Evolutionary conservation across 2,113 vertebrate species (phyloP), one percentile per base, ranked within the genome.

Genomic region (Anguilla rostrata): DNA sequence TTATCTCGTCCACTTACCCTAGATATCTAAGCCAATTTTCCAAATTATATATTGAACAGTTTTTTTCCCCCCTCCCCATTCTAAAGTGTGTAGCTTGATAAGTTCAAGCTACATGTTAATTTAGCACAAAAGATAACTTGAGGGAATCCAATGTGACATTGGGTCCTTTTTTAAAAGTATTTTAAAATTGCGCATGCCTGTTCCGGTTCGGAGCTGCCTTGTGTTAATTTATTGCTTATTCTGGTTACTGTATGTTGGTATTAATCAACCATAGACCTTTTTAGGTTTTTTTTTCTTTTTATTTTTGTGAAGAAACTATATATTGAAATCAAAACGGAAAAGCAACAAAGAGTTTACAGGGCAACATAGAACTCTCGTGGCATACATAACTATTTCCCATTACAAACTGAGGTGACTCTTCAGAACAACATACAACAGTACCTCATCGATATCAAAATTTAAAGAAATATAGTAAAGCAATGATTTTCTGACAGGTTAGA

Each of bases 221-320:
- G 94, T 94, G 91, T 97, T 98, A 95, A 95, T 96, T 96, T 97
- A 96, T 94, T 91, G 94, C 91, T 89, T 95, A 94, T 86, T 95
- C 93, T 94, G 93, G 94, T 96, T 95, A 95, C 93, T 95, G 96
- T 97, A 95, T 92, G 92, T 95, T 96, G 94, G 94, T 94, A 91
- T 94, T 94, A 95, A 94, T 95, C 95, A 92, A 90, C 91, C 81
- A 88, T 92, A 93, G 93, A 93, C 92, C 84, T 87, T 94, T 93
- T 93, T 85, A 90, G 91, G 86, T 91, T 93, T 93, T 92, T 88
- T 93, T 93, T 66, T 26, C 2, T 66, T 66, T 66, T 66, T 26
- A 66, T 78, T 89, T 87, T 91, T 91, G 86, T 91, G 85, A 90
- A 88, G 83, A 86, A 89, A 79, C 9, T 78, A 78, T 75, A 43